A percentile compares a stretch with the other conserved stretches of the same genome.
Conservation (phyloP, 2,113 vertebrate species). For the Pangasianodon hypophthalmus region DNA sequence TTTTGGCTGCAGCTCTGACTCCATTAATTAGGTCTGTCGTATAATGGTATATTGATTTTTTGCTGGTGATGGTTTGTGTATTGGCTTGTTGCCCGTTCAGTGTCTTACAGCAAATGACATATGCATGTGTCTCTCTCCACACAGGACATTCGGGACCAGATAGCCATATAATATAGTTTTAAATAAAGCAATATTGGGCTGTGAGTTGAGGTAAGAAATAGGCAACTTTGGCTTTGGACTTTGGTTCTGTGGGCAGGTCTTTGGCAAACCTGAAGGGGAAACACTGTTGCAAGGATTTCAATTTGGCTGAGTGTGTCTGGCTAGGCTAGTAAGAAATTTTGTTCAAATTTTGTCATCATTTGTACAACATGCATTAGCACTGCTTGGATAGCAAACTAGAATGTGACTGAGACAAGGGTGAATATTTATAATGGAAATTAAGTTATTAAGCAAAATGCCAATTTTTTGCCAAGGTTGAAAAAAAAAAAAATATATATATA, state of each 20-base stretch:
- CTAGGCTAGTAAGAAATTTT: no score
- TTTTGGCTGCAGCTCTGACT: conserved; percentile 29
- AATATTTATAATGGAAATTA: no score
- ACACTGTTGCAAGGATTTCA: neutral
- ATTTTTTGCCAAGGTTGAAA: no score
- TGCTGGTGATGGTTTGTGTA: conserved; percentile 44
- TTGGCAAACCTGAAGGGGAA: neutral
- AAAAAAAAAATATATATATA: no score
- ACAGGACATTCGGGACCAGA: neutral
- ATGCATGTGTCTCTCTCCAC: neutral
- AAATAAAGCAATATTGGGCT: neutral
- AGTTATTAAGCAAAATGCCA: no score
- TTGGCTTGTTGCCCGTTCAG: neutral
- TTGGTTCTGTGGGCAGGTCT: neutral
- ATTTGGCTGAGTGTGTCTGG: neutral
- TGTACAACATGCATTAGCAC: neutral
- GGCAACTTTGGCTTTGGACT: no score
- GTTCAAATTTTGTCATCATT: neutral
- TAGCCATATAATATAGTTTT: neutral
- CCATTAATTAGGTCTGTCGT: conserved; percentile 51
- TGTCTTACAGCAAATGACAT: neutral
- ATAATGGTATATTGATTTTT: conserved; percentile 56
- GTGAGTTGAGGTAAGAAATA: neutral
- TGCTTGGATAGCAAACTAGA: no score
- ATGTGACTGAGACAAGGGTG: no score